phyloP scores from a whole-genome alignment of 2,113 vertebrate genomes.

The Saccopteryx bilineata region DNA sequence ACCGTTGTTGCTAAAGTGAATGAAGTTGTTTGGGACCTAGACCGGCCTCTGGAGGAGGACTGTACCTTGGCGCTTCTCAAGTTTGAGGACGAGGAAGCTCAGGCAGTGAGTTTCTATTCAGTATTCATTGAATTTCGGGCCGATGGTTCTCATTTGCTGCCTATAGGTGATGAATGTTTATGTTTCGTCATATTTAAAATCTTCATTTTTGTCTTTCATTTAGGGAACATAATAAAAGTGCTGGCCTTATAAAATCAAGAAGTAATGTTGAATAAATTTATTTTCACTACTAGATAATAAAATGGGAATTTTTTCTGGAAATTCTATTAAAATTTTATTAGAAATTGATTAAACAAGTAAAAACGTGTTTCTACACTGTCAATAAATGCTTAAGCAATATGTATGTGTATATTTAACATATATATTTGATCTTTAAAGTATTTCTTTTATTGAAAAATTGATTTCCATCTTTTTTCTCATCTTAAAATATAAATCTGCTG shows the following conservation, averaged over 20 bases:
- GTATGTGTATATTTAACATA: background rate
- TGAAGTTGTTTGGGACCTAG: conserved; percentile 95
- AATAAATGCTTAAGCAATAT: background rate
- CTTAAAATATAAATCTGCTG: background rate
- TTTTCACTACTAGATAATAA: background rate
- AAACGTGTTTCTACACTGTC: background rate
- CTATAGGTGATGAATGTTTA: background rate
- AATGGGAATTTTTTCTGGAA: background rate
- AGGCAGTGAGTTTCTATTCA: conserved; percentile 92
- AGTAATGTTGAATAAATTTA: background rate
- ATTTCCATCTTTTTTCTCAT: background rate
- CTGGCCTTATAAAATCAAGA: conserved; percentile 33
- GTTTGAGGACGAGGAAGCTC: conserved; percentile 98
- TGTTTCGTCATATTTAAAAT: background rate
- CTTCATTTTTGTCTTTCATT: background rate
- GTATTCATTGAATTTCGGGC: background rate
- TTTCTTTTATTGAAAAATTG: background rate
- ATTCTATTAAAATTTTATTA: conserved; percentile 41
- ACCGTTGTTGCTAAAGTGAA: conserved; percentile 97
- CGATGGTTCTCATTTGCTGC: background rate
- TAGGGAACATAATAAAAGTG: background rate
- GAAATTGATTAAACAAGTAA: conserved; percentile 32
- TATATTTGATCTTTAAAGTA: conserved; percentile 15
- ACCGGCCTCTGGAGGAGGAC: conserved; percentile 95
- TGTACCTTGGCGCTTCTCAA: conserved; percentile 96